phyloP scores from a whole-genome alignment of 2,113 vertebrate genomes.

The Psephotus haematonotus region DNA sequence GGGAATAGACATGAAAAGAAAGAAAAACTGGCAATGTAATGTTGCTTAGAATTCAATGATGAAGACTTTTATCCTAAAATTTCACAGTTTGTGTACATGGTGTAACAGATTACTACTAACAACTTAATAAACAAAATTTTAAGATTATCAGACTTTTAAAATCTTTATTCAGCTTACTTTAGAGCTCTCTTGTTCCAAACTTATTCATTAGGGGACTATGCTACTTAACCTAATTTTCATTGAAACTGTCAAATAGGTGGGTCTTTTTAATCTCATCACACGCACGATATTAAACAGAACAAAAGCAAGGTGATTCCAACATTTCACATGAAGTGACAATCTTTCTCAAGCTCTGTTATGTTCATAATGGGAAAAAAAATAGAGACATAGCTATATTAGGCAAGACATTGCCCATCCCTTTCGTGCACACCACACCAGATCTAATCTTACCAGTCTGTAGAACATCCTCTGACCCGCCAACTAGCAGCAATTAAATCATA shows the following conservation, averaged over 20 bases:
- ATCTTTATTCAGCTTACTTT: background rate
- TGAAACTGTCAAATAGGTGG: background rate
- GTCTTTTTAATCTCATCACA: background rate
- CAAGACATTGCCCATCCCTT: background rate
- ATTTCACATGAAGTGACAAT: background rate
- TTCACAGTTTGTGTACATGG: background rate
- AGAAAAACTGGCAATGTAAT: background rate
- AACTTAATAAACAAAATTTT: background rate
- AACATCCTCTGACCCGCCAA: background rate
- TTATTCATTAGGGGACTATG: background rate
- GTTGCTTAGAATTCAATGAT: background rate
- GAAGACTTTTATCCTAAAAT: background rate
- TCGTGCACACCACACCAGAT: background rate
- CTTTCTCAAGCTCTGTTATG: background rate
- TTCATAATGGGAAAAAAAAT: background rate
- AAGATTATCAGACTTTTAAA: background rate
- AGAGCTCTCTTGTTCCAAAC: background rate
- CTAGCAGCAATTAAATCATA: background rate
- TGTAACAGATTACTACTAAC: background rate
- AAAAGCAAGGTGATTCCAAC: background rate
- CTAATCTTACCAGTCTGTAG: background rate
- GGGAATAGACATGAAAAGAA: background rate
- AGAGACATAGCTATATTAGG: background rate
- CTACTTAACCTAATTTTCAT: background rate
- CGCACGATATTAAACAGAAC: background rate